phyloP scores from a whole-genome alignment of 2,797 vertebrate species.

The Smutsia temminckii region DNA sequence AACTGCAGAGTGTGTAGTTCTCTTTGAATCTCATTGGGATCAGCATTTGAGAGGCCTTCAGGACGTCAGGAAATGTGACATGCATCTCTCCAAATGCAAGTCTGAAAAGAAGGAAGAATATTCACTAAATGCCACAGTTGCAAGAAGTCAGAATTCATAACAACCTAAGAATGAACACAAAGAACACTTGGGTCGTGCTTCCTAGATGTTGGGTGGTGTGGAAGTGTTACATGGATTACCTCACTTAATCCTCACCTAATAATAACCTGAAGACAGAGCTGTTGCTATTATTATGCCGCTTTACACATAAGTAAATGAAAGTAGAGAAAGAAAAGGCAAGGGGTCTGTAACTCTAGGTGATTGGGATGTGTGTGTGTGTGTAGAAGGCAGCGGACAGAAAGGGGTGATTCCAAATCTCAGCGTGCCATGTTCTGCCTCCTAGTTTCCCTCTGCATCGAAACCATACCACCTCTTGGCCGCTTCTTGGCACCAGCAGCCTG shows the following conservation, averaged over 20 bases:
- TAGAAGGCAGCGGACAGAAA: neutral
- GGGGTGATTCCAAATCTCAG: neutral
- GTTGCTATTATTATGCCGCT: neutral
- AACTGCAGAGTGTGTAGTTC: neutral
- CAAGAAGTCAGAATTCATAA: neutral
- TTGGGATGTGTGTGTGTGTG: too few relatives aligned
- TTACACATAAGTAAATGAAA: neutral
- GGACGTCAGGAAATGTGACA: neutral
- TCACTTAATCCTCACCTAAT: neutral
- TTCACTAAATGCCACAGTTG: neutral
- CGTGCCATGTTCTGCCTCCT: neutral
- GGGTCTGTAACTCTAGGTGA: neutral
- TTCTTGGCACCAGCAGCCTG: neutral
- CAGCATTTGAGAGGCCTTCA: neutral
- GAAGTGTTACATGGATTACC: neutral
- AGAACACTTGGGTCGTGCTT: neutral
- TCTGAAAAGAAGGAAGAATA: neutral
- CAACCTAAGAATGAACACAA: neutral
- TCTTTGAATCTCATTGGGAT: neutral
- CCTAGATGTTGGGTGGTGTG: neutral
- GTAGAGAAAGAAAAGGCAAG: neutral
- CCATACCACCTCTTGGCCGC: fast-evolving
- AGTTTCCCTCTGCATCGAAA: neutral
- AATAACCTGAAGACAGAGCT: neutral
- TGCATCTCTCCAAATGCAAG: neutral